These are phyloP conservation scores for Catharus ustulatus DNA, from an alignment of 2,797 vertebrate genomes.

Conservation along the genomic window DNA sequence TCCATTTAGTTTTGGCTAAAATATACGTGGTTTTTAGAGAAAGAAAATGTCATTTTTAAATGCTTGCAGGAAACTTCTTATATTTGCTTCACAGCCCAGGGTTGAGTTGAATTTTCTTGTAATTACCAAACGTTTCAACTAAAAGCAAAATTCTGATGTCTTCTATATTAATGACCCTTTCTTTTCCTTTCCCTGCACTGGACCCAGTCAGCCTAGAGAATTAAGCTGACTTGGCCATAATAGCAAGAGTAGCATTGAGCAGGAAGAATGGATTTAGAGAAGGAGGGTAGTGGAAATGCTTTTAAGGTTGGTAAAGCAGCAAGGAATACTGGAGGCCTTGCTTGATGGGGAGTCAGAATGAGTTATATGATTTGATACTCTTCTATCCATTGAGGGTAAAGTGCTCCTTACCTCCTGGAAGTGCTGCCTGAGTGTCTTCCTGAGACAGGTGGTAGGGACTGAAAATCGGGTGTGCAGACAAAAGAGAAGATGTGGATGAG, in stretches of 20 bases:
- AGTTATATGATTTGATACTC: background rate
- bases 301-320: background rate
- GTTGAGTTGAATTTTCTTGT: conserved; percentile 1
- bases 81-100: background rate
- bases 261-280: background rate
- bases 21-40: background rate
- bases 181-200: background rate
- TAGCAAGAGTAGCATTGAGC: background rate
- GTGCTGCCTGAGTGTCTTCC: background rate
- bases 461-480: background rate
- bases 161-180: background rate
- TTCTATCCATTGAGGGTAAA: background rate
- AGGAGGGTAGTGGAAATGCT: background rate
- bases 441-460: background rate
- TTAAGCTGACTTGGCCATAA: background rate
- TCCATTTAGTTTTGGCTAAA: background rate
- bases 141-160: background rate
- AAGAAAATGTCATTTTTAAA: background rate
- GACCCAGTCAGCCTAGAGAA: background rate
- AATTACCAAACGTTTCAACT: background rate
- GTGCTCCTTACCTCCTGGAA: background rate
- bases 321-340: background rate
- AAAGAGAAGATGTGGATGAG: background rate
- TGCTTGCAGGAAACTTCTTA: background rate
- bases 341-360: background rate